Percentiles rank a stretch among this genome's conserved stretches.
Evolutionary conservation across 2,113 vertebrate genomes (phyloP).

Genomic region (Gavialis gangeticus): DNA sequence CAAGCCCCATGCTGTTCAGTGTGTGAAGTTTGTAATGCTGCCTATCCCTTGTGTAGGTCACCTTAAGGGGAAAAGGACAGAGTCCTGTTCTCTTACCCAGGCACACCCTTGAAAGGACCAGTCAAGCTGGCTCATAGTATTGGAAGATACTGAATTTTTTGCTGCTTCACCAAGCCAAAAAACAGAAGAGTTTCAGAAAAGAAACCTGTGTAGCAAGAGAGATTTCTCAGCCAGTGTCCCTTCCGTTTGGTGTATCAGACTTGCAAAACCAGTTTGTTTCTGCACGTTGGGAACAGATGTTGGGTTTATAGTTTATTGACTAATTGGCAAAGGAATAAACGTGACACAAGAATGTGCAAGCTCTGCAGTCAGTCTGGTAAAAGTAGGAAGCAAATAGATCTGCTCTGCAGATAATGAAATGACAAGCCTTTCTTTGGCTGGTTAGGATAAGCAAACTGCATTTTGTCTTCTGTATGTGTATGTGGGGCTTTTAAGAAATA

Average conservation of each 20-base stretch:
- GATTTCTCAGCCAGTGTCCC: not conserved
- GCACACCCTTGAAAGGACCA: not conserved
- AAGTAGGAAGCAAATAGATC: constrained; percentile 16
- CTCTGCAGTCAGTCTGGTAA: not conserved
- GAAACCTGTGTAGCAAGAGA: not conserved
- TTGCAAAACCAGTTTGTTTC: not conserved
- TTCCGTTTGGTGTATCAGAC: not conserved
- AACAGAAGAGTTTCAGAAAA: not conserved
- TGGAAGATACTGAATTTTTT: not conserved
- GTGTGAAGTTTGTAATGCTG: not conserved
- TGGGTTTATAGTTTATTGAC: not conserved
- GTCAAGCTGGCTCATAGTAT: not conserved
- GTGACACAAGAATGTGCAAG: not conserved
- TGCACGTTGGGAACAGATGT: not conserved
- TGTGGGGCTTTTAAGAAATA: not conserved
- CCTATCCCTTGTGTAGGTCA: not conserved
- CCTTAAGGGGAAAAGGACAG: not conserved
- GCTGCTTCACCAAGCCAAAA: not conserved
- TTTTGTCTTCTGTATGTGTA: not conserved
- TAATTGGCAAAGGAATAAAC: not conserved
- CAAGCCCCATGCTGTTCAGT: not conserved
- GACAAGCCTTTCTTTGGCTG: not conserved
- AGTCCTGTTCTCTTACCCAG: not conserved
- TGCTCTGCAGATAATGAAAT: not conserved
- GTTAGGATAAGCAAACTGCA: not conserved